A percentile compares a stretch with the other conserved stretches of the same genome.
These are phyloP conservation scores for Sesamia inferens DNA, from an alignment of 2,888 invertebrate species.

Conservation along the genomic window DNA sequence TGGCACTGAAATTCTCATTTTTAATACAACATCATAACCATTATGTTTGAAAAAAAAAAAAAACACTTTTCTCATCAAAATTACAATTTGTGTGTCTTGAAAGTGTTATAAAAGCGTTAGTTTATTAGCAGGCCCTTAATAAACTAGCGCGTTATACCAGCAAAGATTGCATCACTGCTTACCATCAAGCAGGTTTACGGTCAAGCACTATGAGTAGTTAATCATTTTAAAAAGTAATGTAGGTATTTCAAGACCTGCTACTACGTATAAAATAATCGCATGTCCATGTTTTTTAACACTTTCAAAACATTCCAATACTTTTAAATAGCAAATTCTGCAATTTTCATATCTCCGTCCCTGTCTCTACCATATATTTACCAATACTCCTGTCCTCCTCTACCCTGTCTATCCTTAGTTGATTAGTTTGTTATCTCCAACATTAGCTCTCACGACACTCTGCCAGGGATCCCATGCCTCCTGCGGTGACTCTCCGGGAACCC, in stretches of 20 bases:
- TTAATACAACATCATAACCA: background rate
- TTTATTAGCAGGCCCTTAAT: too few relatives aligned
- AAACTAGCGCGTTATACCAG: too few relatives aligned
- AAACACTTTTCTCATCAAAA: too few relatives aligned
- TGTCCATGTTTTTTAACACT: background rate
- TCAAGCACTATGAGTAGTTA: too few relatives aligned
- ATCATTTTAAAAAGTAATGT: too few relatives aligned
- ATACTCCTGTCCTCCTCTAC: background rate
- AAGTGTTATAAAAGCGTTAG: too few relatives aligned
- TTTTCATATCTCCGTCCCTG: background rate
- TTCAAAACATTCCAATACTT: background rate
- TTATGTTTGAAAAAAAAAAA: background rate
- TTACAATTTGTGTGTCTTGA: too few relatives aligned
- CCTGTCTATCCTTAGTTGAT: conserved; percentile 25
- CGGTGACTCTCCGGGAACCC: conserved; percentile 42
- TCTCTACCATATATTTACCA: too few relatives aligned
- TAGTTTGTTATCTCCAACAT: conserved; percentile 51
- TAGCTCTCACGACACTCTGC: conserved; percentile 35
- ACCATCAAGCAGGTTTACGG: too few relatives aligned
- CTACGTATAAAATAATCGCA: background rate
- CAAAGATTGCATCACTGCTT: too few relatives aligned
- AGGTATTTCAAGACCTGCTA: too few relatives aligned
- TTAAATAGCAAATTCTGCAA: background rate
- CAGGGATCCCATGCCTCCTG: conserved; percentile 37
- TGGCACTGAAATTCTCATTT: background rate